A percentile compares a stretch with the other conserved stretches of the same genome.
phyloP scores from a whole-genome alignment of 1,140 invertebrate genomes.

The Platyura marginata region DNA sequence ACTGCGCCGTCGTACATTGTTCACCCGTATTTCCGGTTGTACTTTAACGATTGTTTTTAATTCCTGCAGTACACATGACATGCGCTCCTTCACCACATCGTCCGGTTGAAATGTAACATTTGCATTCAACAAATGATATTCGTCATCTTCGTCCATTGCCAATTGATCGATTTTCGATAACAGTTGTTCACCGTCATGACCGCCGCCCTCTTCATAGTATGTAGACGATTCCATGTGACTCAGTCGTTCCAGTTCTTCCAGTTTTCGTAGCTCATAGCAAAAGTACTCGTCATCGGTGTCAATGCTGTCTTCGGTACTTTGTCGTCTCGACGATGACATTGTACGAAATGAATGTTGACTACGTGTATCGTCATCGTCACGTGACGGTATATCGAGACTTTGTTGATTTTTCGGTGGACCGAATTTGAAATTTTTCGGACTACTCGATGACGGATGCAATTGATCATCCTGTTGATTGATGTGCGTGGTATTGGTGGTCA shows the following conservation, averaged over 20 bases:
- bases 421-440: slow-evolving; percentile 1
- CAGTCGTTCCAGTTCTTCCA: slow-evolving; percentile 70
- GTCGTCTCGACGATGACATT: slow-evolving; percentile 66
- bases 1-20: slow-evolving; percentile 5
- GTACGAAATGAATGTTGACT: slow-evolving; percentile 74
- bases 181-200: neutral
- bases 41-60: slow-evolving; percentile 44
- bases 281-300: slow-evolving; percentile 90
- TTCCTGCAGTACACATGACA: slow-evolving; percentile 56
- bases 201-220: neutral
- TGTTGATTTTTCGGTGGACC: slow-evolving; percentile 42
- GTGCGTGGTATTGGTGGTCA: neutral
- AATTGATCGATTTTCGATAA: slow-evolving; percentile 2
- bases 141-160: neutral
- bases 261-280: slow-evolving; percentile 66
- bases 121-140: neutral
- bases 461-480: neutral
- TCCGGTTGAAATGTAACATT: slow-evolving; percentile 35
- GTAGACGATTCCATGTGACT: slow-evolving; percentile 13
- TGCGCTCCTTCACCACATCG: slow-evolving; percentile 53
- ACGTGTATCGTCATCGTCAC: slow-evolving; percentile 65
- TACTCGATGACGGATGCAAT: slow-evolving; percentile 8
- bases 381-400: slow-evolving; percentile 58
- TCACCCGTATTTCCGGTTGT: slow-evolving; percentile 6
- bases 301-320: slow-evolving; percentile 83